These are phyloP conservation scores for Drosophila kepulauana DNA, from an alignment of 1,140 invertebrate species.

Conservation along the genomic window DNA sequence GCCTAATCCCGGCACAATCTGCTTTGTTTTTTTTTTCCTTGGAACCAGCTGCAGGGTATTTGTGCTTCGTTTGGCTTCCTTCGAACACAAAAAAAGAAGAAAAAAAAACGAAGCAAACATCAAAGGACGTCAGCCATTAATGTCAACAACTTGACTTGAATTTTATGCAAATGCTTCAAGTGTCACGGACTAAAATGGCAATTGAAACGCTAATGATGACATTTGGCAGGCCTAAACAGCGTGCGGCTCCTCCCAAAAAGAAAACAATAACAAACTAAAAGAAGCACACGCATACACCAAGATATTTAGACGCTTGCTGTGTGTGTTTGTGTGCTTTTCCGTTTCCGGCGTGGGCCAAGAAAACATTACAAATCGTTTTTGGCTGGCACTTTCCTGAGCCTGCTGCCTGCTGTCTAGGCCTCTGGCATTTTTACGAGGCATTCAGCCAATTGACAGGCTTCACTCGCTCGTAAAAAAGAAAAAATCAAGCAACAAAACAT, in stretches of 20 bases:
- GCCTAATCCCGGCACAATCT: constrained; percentile 17
- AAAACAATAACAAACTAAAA: constrained; percentile 80
- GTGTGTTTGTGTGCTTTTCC: constrained; percentile 68
- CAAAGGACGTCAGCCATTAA: constrained; percentile 54
- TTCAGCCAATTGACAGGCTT: constrained; percentile 84
- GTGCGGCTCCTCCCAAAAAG: constrained; percentile 21
- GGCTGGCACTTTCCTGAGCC: constrained; percentile 36
- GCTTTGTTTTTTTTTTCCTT: not conserved
- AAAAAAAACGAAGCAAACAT: constrained; percentile 48
- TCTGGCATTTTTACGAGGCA: constrained; percentile 82
- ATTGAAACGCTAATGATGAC: constrained; percentile 84
- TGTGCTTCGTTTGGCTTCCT: constrained; percentile 9
- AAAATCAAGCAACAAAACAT: constrained; percentile 68
- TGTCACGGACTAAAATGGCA: constrained; percentile 83
- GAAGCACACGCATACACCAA: constrained; percentile 46
- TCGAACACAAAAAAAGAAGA: constrained; percentile 7
- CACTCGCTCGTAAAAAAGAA: constrained; percentile 74
- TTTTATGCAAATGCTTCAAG: constrained; percentile 81
- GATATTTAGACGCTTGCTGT: constrained; percentile 3
- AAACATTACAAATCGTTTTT: constrained; percentile 83
- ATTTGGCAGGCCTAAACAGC: constrained; percentile 76
- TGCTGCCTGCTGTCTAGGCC: constrained; percentile 56
- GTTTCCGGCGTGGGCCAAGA: constrained; percentile 73
- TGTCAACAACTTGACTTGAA: constrained; percentile 76
- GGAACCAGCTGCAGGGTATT: constrained; percentile 35